Base-by-base conservation (phyloP, 1,140 invertebrate genomes). In the Dinothrombium tinctorium region DNA sequence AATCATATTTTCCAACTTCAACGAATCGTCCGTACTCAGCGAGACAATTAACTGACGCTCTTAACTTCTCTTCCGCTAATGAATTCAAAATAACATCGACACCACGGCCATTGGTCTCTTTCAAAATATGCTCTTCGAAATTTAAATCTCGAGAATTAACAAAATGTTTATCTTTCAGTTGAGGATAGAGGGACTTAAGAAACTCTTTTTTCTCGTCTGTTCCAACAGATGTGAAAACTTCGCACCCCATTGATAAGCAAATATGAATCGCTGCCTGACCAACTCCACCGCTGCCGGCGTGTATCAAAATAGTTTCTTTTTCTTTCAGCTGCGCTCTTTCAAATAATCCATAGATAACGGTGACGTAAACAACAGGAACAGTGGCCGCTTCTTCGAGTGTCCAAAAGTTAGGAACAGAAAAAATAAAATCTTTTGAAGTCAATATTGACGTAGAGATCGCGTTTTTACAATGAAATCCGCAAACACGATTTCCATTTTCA, bases 1-100 rank as follows among this genome's bases (percentile, higher is more conserved):
- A 59, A 63, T 96, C 89, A 46, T 76, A 82, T 61, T 96, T 96
- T 46, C 89, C 89, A 51, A 96, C 95, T 64, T 96, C 90, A 20
- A 94, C 63, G 64, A 95, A 96, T 24, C 84, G 69, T 24, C 86
- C 89, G 53, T 86, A 79, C 33, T 71, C 62, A 1, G 81, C 82
- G 24, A 95, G 59, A 56, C 87, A 87, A 42, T 84, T 69, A 7
- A 95, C 62, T 41, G 82, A 84, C 2, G 87, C 87, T 57, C 82
- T 79, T 5, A 47, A 62, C 60, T 87, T 86, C 44, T 92, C 81
- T 52, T 78, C 83, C 4, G 87, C 74, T 19, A 95, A 60, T 0
- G 87, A 95, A 61, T 96, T 94, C 11, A 96, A 63, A 5, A 94
- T 78, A 6, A 94, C 54, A 54, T 95, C 78, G 4, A 95, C 86